Conservation (phyloP, 2,797 vertebrate species). For the Myiothlypis coronata region DNA sequence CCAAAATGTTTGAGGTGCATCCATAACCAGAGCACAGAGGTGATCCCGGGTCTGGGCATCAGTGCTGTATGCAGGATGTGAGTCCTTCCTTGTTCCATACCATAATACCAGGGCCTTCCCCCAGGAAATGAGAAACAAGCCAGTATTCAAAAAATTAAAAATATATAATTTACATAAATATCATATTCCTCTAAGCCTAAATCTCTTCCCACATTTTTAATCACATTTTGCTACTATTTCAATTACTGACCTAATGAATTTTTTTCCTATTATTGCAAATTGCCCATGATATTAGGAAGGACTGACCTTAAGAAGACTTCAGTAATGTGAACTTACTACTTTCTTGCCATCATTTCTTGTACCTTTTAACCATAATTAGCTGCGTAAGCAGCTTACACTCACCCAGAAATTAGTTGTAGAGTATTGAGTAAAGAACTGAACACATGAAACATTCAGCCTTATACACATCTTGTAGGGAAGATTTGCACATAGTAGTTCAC, state of each 20-base stretch:
- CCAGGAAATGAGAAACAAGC: not conserved
- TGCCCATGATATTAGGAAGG: not conserved
- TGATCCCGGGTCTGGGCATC: not conserved
- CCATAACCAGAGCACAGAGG: not conserved
- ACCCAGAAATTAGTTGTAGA: not conserved
- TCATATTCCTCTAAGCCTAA: not conserved
- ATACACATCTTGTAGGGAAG: not conserved
- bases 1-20: not conserved
- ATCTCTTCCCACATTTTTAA: not conserved
- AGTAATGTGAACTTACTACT: not conserved
- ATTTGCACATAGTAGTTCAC: not conserved
- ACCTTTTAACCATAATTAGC: not conserved
- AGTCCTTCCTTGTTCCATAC: not conserved
- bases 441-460: not conserved
- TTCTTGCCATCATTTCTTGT: not conserved
- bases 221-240: not conserved
- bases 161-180: not conserved
- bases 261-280: not conserved
- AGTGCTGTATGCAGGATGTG: rapidly evolving
- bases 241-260: not conserved
- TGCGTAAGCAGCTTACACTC: not conserved
- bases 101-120: not conserved
- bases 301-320: not conserved
- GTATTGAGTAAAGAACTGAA: not conserved
- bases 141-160: not conserved